Evolutionary conservation across 1,140 invertebrate genomes (phyloP), one percentile per base, ranked within the genome.

Genomic region (Lutraria rhynchaena): DNA sequence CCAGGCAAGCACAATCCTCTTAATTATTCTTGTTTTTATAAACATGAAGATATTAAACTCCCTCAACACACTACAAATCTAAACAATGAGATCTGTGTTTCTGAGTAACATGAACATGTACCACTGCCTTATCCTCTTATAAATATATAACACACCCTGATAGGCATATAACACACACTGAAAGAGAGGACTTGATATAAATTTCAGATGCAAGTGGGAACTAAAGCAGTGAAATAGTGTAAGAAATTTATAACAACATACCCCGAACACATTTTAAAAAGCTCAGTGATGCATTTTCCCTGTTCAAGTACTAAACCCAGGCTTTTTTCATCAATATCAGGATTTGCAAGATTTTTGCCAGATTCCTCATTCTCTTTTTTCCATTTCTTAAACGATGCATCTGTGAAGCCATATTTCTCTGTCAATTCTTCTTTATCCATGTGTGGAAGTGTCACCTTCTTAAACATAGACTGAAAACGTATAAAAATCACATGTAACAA

Each of bases 261-360:
- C 63, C 31, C 44, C 0, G 0, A 17, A 29, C 63, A 71, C 7
- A n/a, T 1, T 19, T 35, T 63, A 22, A 31, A 63, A 17, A 75
- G 31, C 17, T 75, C 35, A 19, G 22, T 37, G 4, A 75, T 75
- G 11, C 41, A 37, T 75, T 75, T 75, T 29, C 73, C 73, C 13
- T 55, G 1, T 44, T 49, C 44, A n/a, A 49, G 7, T 1, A 75
- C 22, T 3, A 29, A 5, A 22, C 17, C n/a, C 15, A 63, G 35
- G 3, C 58, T 22, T n/a, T 31, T 44, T 15, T 4, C 7, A 37
- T 55, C 49, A 55, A 37, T 37, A 31, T 61, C 24, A 55, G 15
- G 22, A 22, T 3, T 24, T 5, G 11, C 24, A 35, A 75, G 17
- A 44, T 61, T 46, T 22, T 61, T 27, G 27, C 55, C 73, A 49